Evolutionary conservation across 1,140 invertebrate species (phyloP).

Genomic region (Drosophila lowei): DNA sequence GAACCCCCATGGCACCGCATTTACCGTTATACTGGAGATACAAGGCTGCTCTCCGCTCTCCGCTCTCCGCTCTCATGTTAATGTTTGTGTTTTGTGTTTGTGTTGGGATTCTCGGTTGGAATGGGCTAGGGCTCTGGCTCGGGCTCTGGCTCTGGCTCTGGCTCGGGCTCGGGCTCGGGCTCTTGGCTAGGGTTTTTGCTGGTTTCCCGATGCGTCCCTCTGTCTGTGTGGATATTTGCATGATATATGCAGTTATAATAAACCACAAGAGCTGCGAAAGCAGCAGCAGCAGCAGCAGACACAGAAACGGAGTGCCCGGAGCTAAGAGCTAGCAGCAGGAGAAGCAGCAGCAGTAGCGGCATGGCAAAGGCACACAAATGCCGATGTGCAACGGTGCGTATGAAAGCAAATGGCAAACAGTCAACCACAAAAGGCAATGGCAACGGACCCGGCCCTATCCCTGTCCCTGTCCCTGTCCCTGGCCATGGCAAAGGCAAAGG

Average conservation of each 20-base stretch:
- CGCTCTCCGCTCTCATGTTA: too few relatives aligned
- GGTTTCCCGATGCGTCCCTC: background rate
- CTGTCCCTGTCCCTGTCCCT: too few relatives aligned
- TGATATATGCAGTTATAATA: conserved; percentile 80
- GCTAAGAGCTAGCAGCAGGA: background rate
- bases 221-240: conserved; percentile 52
- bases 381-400: conserved; percentile 69
- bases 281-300: conserved; percentile 22
- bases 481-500: too few relatives aligned
- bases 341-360: conserved; percentile 3
- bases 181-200: conserved; percentile 3
- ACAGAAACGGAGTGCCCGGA: conserved; percentile 18
- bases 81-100: conserved; percentile 7
- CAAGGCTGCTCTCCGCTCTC: conserved; percentile 2
- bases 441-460: background rate
- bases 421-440: conserved; percentile 49
- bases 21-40: conserved; percentile 29
- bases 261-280: conserved; percentile 74
- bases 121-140: conserved; percentile 3
- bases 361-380: conserved; percentile 54
- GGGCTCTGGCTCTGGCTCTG: background rate
- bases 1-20: conserved; percentile 14
- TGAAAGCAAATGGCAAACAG: conserved; percentile 61
- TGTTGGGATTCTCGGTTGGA: conserved; percentile 36
- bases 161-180: background rate